Base-by-base conservation (phyloP, 2,797 vertebrate species). In the Catamblyrhynchus diadema region DNA sequence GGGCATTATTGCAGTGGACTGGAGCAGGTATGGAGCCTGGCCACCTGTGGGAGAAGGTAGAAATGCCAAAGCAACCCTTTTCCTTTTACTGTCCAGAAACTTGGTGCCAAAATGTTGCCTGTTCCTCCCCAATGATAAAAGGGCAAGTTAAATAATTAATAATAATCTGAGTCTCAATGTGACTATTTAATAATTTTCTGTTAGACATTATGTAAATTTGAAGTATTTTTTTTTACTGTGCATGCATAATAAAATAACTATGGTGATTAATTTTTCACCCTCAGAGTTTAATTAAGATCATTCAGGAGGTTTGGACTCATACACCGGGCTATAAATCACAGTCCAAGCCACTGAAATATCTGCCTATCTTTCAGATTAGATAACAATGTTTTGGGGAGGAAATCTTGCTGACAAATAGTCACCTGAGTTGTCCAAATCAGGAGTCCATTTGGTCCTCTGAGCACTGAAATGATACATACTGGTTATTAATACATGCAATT, bases 241-340 rank as follows among this genome's bases (percentile, higher is more conserved):
- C 61, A 61, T 94, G 84, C 95, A 94, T 96, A 94, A 88, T 95
- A 91, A 95, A 95, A 57, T 80, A 95, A 73, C 35, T 74, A 10
- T 7, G 14, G 61, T 94, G 86, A 90, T 96, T 94, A 93, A 93
- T 97, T 96, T 97, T 94, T 94, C 81, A 91, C 79, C 84, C 70
- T 93, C 74, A 79, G 82, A 96, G 92, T 97, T 96, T 97, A 96
- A 95, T 94, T 96, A 94, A 94, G 91, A 96, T 86, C 87, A 53
- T 95, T 94, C 62, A 59, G 54, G 85, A 81, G 81, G 79, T 88
- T 92, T 90, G 73, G 88, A 39, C 69, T 66, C 64, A 90, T 88
- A 71, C 30, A 74, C 56, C 3, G 1, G 24, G 48, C 88, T 64
- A 75, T 90, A 93, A 93, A 94, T 96, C 82, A 86, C 69, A 88